Percentiles rank a stretch among this genome's conserved stretches.
Evolutionary conservation across 2,113 vertebrate genomes (phyloP).

Genomic region (Psophia crepitans): DNA sequence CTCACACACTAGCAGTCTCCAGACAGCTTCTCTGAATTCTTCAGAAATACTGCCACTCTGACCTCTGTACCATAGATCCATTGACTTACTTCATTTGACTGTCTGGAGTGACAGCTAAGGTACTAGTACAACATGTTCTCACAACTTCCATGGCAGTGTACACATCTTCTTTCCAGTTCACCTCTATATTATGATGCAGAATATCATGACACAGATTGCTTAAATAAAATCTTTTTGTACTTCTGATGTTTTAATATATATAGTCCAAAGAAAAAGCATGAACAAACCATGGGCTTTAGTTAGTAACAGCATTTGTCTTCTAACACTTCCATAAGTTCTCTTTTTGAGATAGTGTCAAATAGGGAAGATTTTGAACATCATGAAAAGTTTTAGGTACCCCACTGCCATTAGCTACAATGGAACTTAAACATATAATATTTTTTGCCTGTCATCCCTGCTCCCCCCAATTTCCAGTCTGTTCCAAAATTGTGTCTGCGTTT

Average conservation of each 20-base stretch:
- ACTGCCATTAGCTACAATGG: not conserved
- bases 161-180: slow-evolving; percentile 34
- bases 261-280: not conserved
- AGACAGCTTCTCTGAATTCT: slow-evolving; percentile 67
- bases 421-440: not conserved
- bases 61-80: slow-evolving; percentile 63
- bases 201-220: not conserved
- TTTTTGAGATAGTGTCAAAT: not conserved
- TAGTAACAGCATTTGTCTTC: not conserved
- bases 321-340: not conserved
- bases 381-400: not conserved
- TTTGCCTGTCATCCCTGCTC: not conserved
- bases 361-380: not conserved
- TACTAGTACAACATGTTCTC: slow-evolving; percentile 67
- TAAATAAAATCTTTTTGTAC: not conserved
- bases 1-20: slow-evolving; percentile 61
- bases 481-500: not conserved
- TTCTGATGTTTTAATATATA: not conserved
- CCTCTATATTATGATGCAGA: slow-evolving; percentile 45
- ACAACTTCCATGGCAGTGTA: slow-evolving; percentile 50
- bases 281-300: not conserved
- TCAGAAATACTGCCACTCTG: slow-evolving; percentile 63
- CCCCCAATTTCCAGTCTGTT: not conserved
- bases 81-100: slow-evolving; percentile 67
- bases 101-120: slow-evolving; percentile 66